Base-by-base conservation (phyloP, 2,797 vertebrate species). In the Catamblyrhynchus diadema region DNA sequence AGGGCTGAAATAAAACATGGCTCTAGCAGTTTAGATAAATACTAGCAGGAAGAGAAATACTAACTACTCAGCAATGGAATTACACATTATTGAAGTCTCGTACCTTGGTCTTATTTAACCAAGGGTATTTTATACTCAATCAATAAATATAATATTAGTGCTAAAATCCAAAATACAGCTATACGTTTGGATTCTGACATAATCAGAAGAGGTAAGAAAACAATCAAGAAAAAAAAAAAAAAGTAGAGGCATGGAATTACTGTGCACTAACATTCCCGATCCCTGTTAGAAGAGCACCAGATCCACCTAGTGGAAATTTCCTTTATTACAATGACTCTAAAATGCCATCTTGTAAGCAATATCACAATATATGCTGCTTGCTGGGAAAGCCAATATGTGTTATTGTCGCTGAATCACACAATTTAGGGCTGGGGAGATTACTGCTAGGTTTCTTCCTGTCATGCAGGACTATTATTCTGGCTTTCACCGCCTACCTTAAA, bases 241-340 rank as follows among this genome's bases (percentile, higher is more conserved):
- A 81, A 15, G 21, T 20, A n/a, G 41, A 28, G 32, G 5, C 5
- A 14, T 2, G 5, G 61, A 78, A 10, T 5, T 73, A 25, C 30
- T 2, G 1, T 7, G 54, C 41, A 41, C 42, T 4, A 54, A 47
- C 35, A 33, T 2, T 25, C 48, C 48, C 3, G 1, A 75, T 51
- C 54, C 77, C 88, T 90, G 72, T 87, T 73, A 80, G 96, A 97
- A 97, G 98, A 95, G 81, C 97, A 96, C 90, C 93, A 97, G 97
- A 93, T 53, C 98, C 98, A 97, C 93, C 98, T 98, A 97, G 98
- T 98, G 98, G 98, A 96, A 32, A 42, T 96, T 97, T 94, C 57
- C 4, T 66, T 97, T 94, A 98, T 87, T 98, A 94, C 98, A 98
- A 13, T 10, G 42, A 86, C n/a, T 54, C 33, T 41, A 77, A 81